Evolutionary conservation across 2,113 vertebrate species (phyloP), one percentile per base, ranked within the genome.

Genomic region (Lamprologus ornatipinnis): DNA sequence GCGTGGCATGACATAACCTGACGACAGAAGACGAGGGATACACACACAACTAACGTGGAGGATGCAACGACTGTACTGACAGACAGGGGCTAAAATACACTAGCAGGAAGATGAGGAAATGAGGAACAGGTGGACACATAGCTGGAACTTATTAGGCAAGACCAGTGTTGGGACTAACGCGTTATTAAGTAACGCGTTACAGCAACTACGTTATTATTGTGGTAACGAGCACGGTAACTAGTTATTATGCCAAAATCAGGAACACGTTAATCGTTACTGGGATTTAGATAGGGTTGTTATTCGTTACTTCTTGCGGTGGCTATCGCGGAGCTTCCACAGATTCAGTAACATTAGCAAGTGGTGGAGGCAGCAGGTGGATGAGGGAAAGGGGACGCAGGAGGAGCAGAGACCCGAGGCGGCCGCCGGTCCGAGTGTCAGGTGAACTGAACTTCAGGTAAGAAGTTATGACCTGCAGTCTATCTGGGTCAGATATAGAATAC

Each of bases 251-350:
- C 9, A 53, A 21, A 53, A 21, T 21, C 3, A 53, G 51, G 51
- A 53, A n/a, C 19, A 2, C 3, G 9, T 53, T 53, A n/a, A 0
- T 6, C 0, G 9, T 53, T n/a, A 53, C 3, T n/a, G 9, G 17
- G 45, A 47, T 47, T 47, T 7, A 47, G 14, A 47, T 47, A 17
- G 45, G 15, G 1, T 53, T 0, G 2, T 53, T 53, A 53, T 2
- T 53, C 9, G 0, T 53, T 53, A 53, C 49, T 53, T n/a, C 19
- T 1, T 2, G 49, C 0, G 5, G 49, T 53, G 49, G 49, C 19
- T 53, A 53, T 53, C 9, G 19, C 0, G 5, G 49, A n/a, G 49
- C 49, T 53, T 53, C 49, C 19, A 6, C 49, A 0, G 49, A 53
- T 53, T 53, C 19, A 53, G 19, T 53, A 53, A 53, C 49, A n/a